Base-by-base conservation (phyloP, 2,113 vertebrate genomes). In the Neoarius graeffei region DNA sequence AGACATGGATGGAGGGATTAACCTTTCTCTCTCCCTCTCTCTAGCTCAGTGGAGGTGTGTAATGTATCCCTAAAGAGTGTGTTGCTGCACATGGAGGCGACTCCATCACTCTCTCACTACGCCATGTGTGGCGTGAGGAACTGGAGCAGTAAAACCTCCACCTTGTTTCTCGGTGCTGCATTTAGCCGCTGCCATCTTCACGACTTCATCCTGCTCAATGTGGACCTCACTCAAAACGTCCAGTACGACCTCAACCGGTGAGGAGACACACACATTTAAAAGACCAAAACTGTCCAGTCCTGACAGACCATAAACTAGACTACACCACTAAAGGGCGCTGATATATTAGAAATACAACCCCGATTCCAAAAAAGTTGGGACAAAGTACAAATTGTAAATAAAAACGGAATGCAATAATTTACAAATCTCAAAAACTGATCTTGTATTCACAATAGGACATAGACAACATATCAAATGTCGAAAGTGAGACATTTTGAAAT, bases 171-270 rank as follows among this genome's bases (percentile, higher is more conserved):
- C 11, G 92, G 93, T 81, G 59, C 86, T 20, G 94, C 96, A 0
- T 99, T 99, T 95, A 98, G 97, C 35, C 96, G 97, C 62, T 97
- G 98, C 88, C 98, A 99, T 0, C 96, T 99, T 84, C 97, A 95
- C 23, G 97, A 98, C 91, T 97, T 99, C 76, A 94, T 99, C 87
- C 94, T 99, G 92, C 97, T 99, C 76, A 99, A 99, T 81, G 96
- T 97, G 89, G 98, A 99, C 93, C 94, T 99, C 93, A 99, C 98
- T 1, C 98, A 99, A 94, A 99, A 99, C 1, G 97, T 99, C 82
- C 98, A 99, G 93, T 99, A 99, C 60, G 98, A 99, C 92, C 96
- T 98, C 1, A 99, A 98, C 93, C 97, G 98, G 98, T 99, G 92
- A 90, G 96, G 67, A 15, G 1, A 56, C 64, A 42, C 60, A 56